Evolutionary conservation across 2,113 vertebrate genomes (phyloP), one percentile per base, ranked within the genome.

Genomic region (Syrrhaptes paradoxus): DNA sequence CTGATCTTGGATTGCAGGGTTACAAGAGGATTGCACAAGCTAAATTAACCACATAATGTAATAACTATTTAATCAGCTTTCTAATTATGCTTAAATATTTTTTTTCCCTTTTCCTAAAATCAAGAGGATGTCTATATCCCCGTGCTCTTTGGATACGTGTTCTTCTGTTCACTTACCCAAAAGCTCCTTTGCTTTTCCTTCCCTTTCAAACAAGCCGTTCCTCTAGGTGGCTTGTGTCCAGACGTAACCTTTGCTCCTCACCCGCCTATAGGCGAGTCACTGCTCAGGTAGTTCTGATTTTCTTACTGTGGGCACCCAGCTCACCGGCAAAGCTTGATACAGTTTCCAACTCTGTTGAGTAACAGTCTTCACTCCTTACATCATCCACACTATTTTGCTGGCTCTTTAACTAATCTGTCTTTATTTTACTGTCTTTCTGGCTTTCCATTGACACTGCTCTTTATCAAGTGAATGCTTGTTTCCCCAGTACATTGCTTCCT

Each of bases 61-160:
- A 17, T 46, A 65, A 48, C 31, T 62, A 11, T n/a, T 74, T 63
- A 45, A 58, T 58, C 49, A 51, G 19, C 46, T 72, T 67, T 87
- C 29, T 48, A 58, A 63, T 71, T 41, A 38, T 45, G 17, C 34
- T 87, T 70, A 46, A 61, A 54, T n/a, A n/a, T n/a, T 32, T 74
- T 41, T 36, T 6, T 18, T 14, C 49, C 49, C 49, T 13, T 13
- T 79, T 93, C 19, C 52, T 72, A 52, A 80, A 81, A 32, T 34
- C 65, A 61, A 4, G 34, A n/a, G n/a, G 43, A 20, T 34, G 5
- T 45, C 52, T 59, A 2, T 51, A 62, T 83, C 43, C 28, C 57
- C 26, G 43, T 55, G 41, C 13, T 61, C 46, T 70, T 66, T 52
- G 41, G 54, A 81, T 4, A 32, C 4, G 2, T 0, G 0, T 54